These are phyloP conservation scores for Alouatta palliata DNA, from an alignment of 2,113 vertebrate species.

Conservation along the genomic window DNA sequence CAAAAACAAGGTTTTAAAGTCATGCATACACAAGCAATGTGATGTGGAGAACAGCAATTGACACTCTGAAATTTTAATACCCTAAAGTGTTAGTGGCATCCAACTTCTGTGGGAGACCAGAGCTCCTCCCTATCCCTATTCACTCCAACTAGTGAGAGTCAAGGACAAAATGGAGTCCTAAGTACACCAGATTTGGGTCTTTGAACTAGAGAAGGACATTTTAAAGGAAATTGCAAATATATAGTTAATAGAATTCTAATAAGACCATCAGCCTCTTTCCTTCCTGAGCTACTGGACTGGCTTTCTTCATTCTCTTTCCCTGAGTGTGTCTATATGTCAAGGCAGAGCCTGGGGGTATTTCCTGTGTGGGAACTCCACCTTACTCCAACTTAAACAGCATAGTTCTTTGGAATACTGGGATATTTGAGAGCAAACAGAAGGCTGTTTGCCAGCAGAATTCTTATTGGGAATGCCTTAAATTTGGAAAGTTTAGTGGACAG, in stretches of 20 bases:
- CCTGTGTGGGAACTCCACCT: neutral
- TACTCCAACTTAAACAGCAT: neutral
- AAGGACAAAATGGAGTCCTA: constrained; percentile 14
- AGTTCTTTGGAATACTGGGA: neutral
- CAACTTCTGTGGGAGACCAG: neutral
- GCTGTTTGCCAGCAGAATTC: neutral
- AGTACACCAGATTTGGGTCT: neutral
- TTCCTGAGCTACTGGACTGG: neutral
- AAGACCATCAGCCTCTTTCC: neutral
- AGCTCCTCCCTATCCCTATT: neutral
- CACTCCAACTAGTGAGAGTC: neutral
- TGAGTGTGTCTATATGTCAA: neutral
- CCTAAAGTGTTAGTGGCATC: neutral
- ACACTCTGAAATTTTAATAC: neutral
- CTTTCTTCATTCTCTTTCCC: neutral
- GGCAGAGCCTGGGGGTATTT: neutral
- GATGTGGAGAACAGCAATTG: constrained; percentile 16
- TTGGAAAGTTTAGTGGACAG: neutral
- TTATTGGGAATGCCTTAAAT: neutral
- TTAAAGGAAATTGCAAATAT: neutral
- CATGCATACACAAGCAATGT: constrained; percentile 11
- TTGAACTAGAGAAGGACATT: neutral
- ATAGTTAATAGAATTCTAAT: neutral
- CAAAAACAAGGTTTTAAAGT: constrained; percentile 55
- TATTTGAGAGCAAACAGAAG: neutral